A percentile compares a stretch with the other conserved stretches of the same genome.
phyloP scores from a whole-genome alignment of 2,113 vertebrate genomes.

The human region GRCh38 chr16:84267501-84268000 shows the following conservation, averaged over 20 bases:
- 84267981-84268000: background rate
- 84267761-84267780: background rate
- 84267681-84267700: too few relatives aligned
- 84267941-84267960: background rate
- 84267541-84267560: background rate
- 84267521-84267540: rapidly evolving
- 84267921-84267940: background rate
- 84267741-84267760: background rate
- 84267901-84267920: background rate
- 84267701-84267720: background rate
- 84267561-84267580: background rate
- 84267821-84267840: background rate
- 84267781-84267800: background rate
- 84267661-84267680: background rate
- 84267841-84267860: background rate
- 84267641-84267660: background rate
- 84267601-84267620: background rate
- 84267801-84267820: background rate
- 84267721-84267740: background rate
- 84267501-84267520: rapidly evolving
- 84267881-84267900: background rate
- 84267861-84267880: background rate
- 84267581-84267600: background rate
- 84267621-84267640: background rate
- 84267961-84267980: background rate